Base-by-base conservation (phyloP, 1,140 invertebrate species). In the Mya arenaria region DNA sequence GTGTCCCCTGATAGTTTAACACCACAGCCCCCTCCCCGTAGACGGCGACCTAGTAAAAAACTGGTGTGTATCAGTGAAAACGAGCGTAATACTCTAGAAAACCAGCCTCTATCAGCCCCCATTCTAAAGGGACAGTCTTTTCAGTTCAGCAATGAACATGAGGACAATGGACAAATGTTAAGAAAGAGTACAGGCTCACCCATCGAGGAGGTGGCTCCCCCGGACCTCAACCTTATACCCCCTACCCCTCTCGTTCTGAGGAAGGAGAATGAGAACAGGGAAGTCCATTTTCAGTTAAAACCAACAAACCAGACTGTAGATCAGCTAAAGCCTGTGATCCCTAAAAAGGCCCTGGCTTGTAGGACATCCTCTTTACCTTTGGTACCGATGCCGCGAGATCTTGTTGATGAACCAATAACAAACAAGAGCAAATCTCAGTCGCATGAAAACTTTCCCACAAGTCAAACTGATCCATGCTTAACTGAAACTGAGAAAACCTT, bases 1-100 rank as follows among this genome's bases (percentile, higher is more conserved):
- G 34, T 80, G 41, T 80, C 52, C 48, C 72, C 75, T 77, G 82
- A 84, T 77, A 83, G 55, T 72, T 56, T 73, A 78, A 63, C 62
- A 62, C 79, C 69, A 39, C 63, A 58, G 75, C 82, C 72, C 41
- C 86, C 72, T 41, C 80, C 74, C 36, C 74, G 55, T 36, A 75
- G 58, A 25, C 75, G 71, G 34, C 41, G 39, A 17, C 19, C 17
- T 13, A 71, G 17, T 30, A 37, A 66, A 36, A 44, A 66, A 6
- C 17, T 78, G 63, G 17, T 17, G 19, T 1, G 30, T 13, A 36
- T 34, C 10, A 65, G 32, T 30, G 41, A 73, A 34, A 36, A 34
- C 4, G 17, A 17, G 8, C 39, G 32, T 19, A 39, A 65, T 30
- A 30, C 44, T 71, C 15, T 6, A 23, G 30, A 36, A 25, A 30